Conservation (phyloP, 2,113 vertebrate genomes). For the Microcebus jonahi region DNA sequence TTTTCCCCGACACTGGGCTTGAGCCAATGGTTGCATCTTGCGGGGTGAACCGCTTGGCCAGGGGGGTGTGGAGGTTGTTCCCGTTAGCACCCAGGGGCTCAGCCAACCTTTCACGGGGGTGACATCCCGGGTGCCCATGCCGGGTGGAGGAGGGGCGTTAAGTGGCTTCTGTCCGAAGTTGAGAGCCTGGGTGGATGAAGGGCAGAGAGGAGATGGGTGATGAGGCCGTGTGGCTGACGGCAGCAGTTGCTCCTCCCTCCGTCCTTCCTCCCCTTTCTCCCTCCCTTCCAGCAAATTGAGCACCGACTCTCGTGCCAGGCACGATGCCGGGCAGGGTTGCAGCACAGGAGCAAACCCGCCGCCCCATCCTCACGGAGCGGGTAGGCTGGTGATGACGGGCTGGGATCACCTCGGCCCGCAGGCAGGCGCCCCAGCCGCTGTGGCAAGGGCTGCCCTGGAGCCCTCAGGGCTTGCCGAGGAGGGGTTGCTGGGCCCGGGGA, state of each 20-base stretch:
- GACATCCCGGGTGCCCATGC: neutral
- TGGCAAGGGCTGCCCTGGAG: neutral
- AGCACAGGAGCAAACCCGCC: rapidly evolving
- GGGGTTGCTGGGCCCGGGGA: neutral
- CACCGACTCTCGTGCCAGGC: neutral
- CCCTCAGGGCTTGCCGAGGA: rapidly evolving
- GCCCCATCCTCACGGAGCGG: rapidly evolving
- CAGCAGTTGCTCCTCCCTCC: neutral
- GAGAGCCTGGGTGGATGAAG: neutral
- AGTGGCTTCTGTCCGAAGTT: rapidly evolving
- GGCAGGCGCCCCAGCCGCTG: rapidly evolving
- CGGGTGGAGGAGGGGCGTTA: neutral
- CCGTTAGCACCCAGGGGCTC: neutral
- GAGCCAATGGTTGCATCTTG: neutral
- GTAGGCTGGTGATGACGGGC: neutral
- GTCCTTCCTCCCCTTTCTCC: rapidly evolving
- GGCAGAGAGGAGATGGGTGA: neutral
- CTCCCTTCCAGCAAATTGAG: neutral
- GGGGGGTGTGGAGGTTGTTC: neutral
- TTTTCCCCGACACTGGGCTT: neutral
- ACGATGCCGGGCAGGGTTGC: neutral
- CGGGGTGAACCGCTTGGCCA: neutral
- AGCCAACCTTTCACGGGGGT: neutral
- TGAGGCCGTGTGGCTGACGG: rapidly evolving
- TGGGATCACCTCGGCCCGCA: rapidly evolving